Percentiles rank a stretch among this genome's conserved stretches.
phyloP scores from a whole-genome alignment of 2,888 invertebrate species.

The Alsophila aescularia region DNA sequence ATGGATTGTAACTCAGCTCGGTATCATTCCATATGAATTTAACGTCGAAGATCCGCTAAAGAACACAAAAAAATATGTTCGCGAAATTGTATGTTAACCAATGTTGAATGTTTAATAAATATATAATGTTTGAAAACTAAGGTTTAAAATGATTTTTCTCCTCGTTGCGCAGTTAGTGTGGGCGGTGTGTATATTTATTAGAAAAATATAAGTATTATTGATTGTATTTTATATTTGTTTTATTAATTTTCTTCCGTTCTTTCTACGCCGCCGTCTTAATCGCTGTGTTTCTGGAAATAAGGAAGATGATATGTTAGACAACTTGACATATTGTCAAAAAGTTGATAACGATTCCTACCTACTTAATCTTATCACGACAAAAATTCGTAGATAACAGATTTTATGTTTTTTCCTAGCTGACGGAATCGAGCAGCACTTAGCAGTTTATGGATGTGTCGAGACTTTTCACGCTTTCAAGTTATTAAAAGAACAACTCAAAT shows the following conservation, averaged over 20 bases:
- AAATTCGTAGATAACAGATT: no score
- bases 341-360: not conserved
- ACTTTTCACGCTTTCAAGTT: no score
- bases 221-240: slow-evolving; percentile 58
- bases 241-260: slow-evolving; percentile 42
- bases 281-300: slow-evolving; percentile 50
- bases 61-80: slow-evolving; percentile 54
- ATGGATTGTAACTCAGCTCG: slow-evolving; percentile 66
- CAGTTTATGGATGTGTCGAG: no score
- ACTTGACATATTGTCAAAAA: not conserved
- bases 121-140: slow-evolving; percentile 69
- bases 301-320: slow-evolving; percentile 19
- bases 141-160: slow-evolving; percentile 63
- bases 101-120: slow-evolving; percentile 79
- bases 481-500: no score
- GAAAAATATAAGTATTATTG: slow-evolving; percentile 76
- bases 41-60: slow-evolving; percentile 65
- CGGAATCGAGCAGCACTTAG: no score
- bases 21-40: slow-evolving; percentile 74
- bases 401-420: no score
- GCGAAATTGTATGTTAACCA: slow-evolving; percentile 72
- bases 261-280: slow-evolving; percentile 40
- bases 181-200: slow-evolving; percentile 74
- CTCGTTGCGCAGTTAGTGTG: slow-evolving; percentile 55
- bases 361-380: not conserved